These are phyloP conservation scores for Drosophila flavopinicola DNA, from an alignment of 2,888 invertebrate species.

Conservation along the genomic window DNA sequence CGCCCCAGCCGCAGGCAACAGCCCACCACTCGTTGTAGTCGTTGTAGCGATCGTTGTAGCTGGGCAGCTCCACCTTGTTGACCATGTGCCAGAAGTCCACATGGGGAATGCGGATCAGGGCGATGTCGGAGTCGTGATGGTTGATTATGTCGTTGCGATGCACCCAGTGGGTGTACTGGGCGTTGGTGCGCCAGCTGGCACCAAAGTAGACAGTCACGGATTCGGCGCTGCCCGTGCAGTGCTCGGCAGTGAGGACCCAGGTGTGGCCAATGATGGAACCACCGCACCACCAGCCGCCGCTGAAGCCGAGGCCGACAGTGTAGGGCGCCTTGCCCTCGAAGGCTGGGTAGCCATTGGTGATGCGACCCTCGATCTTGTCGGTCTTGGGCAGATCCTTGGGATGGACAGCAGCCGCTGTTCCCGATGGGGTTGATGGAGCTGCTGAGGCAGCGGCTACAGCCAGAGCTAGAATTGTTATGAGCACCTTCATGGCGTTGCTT, in stretches of 20 bases:
- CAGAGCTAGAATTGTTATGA: too few relatives aligned
- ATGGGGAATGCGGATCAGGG: constrained; percentile 52
- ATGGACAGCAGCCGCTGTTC: too few relatives aligned
- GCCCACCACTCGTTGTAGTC: constrained; percentile 35
- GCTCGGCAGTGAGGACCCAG: constrained; percentile 78
- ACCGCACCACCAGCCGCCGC: constrained; percentile 72
- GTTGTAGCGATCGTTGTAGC: constrained; percentile 34
- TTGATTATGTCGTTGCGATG: constrained; percentile 48
- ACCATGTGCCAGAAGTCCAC: constrained; percentile 37
- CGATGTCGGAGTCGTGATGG: constrained; percentile 57
- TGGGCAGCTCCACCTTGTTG: constrained; percentile 35
- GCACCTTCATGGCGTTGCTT: too few relatives aligned
- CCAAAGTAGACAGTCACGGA: constrained; percentile 72
- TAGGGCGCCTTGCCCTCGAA: too few relatives aligned
- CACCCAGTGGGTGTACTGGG: constrained; percentile 59
- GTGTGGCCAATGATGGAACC: constrained; percentile 71
- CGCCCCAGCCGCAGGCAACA: constrained; percentile 75
- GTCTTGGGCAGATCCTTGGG: too few relatives aligned
- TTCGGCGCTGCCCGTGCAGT: constrained; percentile 63
- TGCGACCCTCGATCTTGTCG: too few relatives aligned
- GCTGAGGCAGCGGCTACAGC: too few relatives aligned
- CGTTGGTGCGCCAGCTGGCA: constrained; percentile 61
- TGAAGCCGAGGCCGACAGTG: too few relatives aligned
- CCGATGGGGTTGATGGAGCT: too few relatives aligned
- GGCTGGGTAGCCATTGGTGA: too few relatives aligned